Conservation (phyloP, 2,113 vertebrate species). For the Pantherophis guttatus region DNA sequence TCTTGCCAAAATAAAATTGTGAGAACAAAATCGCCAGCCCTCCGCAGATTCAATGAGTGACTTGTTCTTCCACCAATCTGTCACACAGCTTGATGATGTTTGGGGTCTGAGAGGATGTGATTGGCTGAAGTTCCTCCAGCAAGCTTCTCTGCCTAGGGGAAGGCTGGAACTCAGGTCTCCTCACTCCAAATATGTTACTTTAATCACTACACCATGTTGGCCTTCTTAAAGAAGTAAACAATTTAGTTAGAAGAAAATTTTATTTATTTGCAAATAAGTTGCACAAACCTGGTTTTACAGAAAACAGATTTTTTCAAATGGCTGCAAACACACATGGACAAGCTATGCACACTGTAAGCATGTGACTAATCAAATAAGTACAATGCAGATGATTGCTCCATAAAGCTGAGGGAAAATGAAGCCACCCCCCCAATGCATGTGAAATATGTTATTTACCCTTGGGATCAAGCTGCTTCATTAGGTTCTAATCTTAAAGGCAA, state of each 20-base stretch:
- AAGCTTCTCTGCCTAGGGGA: not conserved
- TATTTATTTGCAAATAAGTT: not conserved
- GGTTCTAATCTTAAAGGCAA: conserved; percentile 39
- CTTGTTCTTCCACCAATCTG: not conserved
- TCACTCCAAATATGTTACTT: not conserved
- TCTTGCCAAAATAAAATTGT: not conserved
- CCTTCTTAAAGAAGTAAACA: not conserved
- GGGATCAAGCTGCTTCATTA: not conserved
- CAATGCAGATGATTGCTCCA: conserved; percentile 5
- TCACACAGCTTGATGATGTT: not conserved
- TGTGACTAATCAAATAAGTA: not conserved
- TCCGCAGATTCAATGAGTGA: not conserved
- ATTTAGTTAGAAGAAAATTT: not conserved
- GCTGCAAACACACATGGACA: not conserved
- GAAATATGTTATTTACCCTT: conserved; percentile 20
- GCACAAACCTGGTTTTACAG: not conserved
- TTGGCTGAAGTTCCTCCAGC: not conserved
- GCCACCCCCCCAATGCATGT: not conserved
- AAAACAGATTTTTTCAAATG: not conserved
- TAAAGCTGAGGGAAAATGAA: conserved; percentile 34
- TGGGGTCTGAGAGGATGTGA: not conserved
- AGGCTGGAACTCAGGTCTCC: not conserved
- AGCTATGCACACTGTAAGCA: not conserved
- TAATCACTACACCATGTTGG: not conserved
- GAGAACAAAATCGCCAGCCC: not conserved